Conservation (phyloP, 2,797 vertebrate species). For the Ctenopoma kingsleyae region DNA sequence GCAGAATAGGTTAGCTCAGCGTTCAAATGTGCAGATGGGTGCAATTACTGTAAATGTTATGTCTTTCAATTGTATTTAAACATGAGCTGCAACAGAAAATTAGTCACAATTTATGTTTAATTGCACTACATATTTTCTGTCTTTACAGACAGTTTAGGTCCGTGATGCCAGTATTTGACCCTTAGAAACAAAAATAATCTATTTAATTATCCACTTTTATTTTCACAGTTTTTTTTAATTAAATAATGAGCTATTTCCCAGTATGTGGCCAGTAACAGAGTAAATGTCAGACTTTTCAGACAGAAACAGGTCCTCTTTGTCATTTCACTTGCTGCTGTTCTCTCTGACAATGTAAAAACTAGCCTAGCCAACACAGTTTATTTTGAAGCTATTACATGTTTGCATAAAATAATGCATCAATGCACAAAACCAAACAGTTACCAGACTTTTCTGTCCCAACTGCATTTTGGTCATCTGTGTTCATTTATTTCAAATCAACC, state of each 20-base stretch:
- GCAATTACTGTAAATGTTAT: background rate
- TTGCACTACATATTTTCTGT: too few species aligned
- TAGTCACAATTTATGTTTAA: too few species aligned
- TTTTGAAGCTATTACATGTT: background rate
- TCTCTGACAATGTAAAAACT: background rate
- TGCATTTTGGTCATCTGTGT: background rate
- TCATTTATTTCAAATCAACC: constrained; percentile 9
- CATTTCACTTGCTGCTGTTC: background rate
- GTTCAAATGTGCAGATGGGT: background rate
- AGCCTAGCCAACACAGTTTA: background rate
- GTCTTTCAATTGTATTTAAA: background rate
- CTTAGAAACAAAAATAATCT: background rate
- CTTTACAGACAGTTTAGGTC: background rate
- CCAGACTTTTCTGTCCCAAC: background rate
- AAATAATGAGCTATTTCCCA: background rate
- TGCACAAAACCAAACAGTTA: background rate
- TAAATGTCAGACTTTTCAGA: background rate
- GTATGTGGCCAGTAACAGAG: background rate
- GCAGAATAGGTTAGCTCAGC: background rate
- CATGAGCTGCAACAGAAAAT: background rate
- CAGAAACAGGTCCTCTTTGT: background rate
- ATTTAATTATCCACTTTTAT: background rate
- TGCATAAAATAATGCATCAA: constrained; percentile 16
- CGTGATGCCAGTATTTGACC: background rate
- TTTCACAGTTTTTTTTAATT: background rate